These are phyloP conservation scores for Axinella damicornis DNA, from an alignment of 37 sponge, comb jelly and placozoan species.

Conservation along the genomic window DNA sequence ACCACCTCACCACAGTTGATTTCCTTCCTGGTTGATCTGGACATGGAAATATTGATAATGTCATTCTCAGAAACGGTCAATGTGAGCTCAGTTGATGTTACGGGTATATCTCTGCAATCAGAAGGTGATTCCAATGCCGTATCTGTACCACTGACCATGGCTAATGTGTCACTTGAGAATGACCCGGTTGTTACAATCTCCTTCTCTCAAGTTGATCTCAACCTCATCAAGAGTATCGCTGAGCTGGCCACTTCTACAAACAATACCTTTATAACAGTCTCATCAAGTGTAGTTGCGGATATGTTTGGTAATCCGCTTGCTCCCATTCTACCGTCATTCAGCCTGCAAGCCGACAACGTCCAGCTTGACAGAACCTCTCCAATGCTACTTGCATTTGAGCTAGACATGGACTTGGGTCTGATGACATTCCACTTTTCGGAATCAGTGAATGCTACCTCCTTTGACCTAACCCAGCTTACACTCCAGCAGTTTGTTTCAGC, in stretches of 20 bases:
- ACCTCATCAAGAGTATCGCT: conserved; percentile 68
- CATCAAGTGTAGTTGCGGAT: conserved; percentile 48
- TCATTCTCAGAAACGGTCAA: conserved; percentile 93
- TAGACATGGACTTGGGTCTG: conserved; percentile 72
- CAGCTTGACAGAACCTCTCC: conserved; percentile 68
- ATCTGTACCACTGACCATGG: conserved; percentile 26
- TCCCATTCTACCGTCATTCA: conserved; percentile 16
- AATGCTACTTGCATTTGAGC: conserved; percentile 46
- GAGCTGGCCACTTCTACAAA: conserved; percentile 66
- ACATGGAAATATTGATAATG: conserved; percentile 52
- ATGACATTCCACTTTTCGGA: conserved; percentile 85
- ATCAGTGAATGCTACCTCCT: conserved; percentile 68
- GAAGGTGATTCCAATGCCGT: conserved; percentile 2
- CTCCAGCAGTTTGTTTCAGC: conserved; percentile 13
- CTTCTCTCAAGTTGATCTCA: conserved; percentile 67
- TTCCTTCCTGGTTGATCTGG: conserved; percentile 70
- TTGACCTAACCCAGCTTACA: conserved; percentile 68
- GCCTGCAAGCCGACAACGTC: conserved; percentile 41
- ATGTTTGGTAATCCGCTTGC: conserved; percentile 74
- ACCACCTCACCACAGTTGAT: conserved; percentile 61
- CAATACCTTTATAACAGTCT: conserved; percentile 73
- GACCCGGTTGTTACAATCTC: conserved; percentile 38
- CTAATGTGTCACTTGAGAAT: conserved; percentile 26
- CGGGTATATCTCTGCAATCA: conserved; percentile 53
- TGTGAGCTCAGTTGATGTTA: conserved; percentile 39